Evolutionary conservation across 2,888 invertebrate species (phyloP).

Genomic region (Boloria selene): DNA sequence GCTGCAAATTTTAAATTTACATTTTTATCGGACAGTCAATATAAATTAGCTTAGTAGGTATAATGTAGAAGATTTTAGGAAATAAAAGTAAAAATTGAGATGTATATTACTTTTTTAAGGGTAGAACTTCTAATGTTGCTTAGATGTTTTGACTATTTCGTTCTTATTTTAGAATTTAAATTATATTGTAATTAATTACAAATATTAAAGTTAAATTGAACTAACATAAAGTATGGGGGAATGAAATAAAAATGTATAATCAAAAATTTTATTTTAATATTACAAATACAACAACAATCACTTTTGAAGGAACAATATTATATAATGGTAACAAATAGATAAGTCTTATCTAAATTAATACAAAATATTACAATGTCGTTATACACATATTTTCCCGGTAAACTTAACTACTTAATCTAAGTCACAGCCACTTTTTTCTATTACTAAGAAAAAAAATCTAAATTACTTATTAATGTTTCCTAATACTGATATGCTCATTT

Average conservation of each 20-base stretch:
- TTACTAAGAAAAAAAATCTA: slow-evolving; percentile 10
- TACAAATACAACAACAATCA: slow-evolving; percentile 17
- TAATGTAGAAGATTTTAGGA: neutral
- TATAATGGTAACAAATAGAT: slow-evolving; percentile 22
- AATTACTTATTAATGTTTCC: slow-evolving; percentile 20
- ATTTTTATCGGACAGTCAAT: no score
- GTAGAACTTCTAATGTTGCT: no score
- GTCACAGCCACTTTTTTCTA: slow-evolving; percentile 42
- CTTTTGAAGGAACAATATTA: slow-evolving; percentile 19
- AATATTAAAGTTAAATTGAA: no score
- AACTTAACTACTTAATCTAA: slow-evolving; percentile 30
- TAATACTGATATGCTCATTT: slow-evolving; percentile 42
- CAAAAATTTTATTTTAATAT: slow-evolving; percentile 17
- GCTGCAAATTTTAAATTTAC: no score
- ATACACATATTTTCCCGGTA: slow-evolving; percentile 12
- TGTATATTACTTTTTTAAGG: no score
- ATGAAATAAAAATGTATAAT: slow-evolving; percentile 1
- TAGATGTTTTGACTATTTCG: no score
- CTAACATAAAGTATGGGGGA: neutral
- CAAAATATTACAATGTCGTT: slow-evolving; percentile 8
- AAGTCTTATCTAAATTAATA: slow-evolving; percentile 4
- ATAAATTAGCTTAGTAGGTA: no score
- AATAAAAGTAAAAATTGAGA: no score
- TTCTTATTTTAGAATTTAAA: no score
- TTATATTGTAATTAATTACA: no score